A percentile compares a stretch with the other conserved stretches of the same genome.
These are phyloP conservation scores for Octomys mimax DNA, from an alignment of 2,797 vertebrate species.

Conservation along the genomic window DNA sequence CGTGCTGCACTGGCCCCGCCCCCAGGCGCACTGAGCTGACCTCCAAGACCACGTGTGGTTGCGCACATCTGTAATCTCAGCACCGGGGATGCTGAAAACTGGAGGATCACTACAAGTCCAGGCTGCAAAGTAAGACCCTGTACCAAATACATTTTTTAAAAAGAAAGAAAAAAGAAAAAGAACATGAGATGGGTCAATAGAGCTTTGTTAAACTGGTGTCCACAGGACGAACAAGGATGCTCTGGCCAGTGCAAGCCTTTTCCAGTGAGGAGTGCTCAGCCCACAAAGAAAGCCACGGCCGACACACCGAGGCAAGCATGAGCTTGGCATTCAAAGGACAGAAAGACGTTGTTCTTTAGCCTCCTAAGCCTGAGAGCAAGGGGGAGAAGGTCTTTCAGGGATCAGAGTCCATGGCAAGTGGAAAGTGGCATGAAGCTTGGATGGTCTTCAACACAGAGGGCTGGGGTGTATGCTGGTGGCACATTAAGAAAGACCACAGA, in stretches of 20 bases:
- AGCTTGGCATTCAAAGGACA: neutral
- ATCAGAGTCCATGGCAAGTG: rapidly evolving
- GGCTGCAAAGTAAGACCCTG: no score
- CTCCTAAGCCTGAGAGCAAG: neutral
- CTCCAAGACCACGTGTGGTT: no score
- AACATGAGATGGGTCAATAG: neutral
- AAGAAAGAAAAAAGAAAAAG: neutral
- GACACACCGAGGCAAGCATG: no score
- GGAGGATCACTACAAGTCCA: no score
- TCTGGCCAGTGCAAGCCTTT: neutral
- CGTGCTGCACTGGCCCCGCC: no score
- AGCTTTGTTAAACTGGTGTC: neutral
- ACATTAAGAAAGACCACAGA: rapidly evolving
- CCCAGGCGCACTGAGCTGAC: no score
- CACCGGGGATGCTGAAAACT: no score
- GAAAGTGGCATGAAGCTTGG: rapidly evolving
- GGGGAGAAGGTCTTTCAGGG: neutral
- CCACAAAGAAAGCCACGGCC: neutral
- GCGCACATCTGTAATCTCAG: no score
- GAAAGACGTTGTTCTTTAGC: neutral
- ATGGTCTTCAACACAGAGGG: neutral
- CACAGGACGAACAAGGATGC: no score
- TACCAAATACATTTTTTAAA: no score
- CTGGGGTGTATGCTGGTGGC: neutral
- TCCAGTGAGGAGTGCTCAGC: rapidly evolving